Conservation (phyloP, 2,113 vertebrate species). For the Bubo bubo region DNA sequence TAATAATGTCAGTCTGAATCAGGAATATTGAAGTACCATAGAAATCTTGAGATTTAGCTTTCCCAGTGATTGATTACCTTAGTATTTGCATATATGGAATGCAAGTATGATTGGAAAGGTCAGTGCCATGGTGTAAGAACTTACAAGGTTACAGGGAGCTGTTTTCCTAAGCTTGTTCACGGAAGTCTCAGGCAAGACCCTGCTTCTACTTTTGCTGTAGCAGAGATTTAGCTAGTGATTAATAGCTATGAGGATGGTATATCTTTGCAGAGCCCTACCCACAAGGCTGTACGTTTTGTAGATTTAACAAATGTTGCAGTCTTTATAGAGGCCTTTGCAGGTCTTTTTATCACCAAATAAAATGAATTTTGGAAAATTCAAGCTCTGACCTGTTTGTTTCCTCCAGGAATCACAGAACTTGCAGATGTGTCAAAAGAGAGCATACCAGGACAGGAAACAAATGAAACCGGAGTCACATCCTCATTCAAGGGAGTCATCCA, state of each 20-base stretch:
- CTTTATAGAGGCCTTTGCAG: not conserved
- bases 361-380: not conserved
- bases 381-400: conserved; percentile 2
- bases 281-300: not conserved
- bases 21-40: not conserved
- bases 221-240: not conserved
- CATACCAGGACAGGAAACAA: conserved; percentile 10
- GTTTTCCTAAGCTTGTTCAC: not conserved
- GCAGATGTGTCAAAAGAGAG: conserved; percentile 16
- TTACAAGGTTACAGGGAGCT: not conserved
- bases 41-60: not conserved
- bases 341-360: not conserved
- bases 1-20: not conserved
- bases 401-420: not conserved
- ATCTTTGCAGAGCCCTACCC: not conserved
- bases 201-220: not conserved
- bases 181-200: not conserved
- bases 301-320: not conserved
- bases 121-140: not conserved
- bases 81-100: not conserved
- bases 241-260: not conserved
- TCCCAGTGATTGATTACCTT: not conserved
- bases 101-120: not conserved
- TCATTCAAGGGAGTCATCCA: not conserved
- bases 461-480: conserved; percentile 26